phyloP scores from a whole-genome alignment of 2,888 invertebrate species.

The Melitaea athalia region DNA sequence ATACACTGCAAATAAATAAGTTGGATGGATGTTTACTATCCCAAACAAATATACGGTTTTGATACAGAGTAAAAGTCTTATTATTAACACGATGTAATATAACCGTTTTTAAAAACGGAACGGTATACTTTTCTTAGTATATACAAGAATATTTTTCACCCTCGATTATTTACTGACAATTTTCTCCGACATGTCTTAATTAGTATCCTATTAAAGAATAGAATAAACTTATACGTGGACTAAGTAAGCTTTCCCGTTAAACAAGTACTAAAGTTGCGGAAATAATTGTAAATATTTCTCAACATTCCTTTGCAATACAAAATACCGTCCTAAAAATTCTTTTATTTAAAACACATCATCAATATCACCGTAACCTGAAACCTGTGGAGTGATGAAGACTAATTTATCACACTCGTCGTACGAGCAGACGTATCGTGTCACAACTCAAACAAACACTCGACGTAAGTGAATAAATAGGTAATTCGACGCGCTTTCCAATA shows the following conservation, averaged over 20 bases:
- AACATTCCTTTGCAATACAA: background rate
- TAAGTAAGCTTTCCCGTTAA: too few relatives aligned
- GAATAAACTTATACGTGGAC: too few relatives aligned
- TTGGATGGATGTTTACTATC: conserved; percentile 31
- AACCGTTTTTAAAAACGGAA: background rate
- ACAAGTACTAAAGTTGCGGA: too few relatives aligned
- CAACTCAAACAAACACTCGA: conserved; percentile 67
- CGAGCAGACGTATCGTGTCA: conserved; percentile 53
- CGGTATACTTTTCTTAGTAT: background rate
- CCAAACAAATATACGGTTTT: conserved; percentile 31
- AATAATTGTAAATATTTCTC: background rate
- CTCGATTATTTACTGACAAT: background rate
- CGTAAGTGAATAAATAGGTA: conserved; percentile 71
- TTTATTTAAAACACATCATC: conserved; percentile 15
- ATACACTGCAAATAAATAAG: conserved; percentile 23
- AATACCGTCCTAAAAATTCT: background rate
- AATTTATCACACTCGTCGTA: conserved; percentile 58
- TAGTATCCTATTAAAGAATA: background rate
- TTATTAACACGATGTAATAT: conserved; percentile 21
- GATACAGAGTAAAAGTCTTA: conserved; percentile 22
- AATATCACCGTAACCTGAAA: conserved; percentile 22
- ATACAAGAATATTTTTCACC: background rate
- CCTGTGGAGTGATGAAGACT: conserved; percentile 40
- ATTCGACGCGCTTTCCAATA: conserved; percentile 58
- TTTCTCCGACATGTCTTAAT: too few relatives aligned